These are phyloP conservation scores for Agrotis puta DNA, from an alignment of 2,888 invertebrate species.

Conservation along the genomic window DNA sequence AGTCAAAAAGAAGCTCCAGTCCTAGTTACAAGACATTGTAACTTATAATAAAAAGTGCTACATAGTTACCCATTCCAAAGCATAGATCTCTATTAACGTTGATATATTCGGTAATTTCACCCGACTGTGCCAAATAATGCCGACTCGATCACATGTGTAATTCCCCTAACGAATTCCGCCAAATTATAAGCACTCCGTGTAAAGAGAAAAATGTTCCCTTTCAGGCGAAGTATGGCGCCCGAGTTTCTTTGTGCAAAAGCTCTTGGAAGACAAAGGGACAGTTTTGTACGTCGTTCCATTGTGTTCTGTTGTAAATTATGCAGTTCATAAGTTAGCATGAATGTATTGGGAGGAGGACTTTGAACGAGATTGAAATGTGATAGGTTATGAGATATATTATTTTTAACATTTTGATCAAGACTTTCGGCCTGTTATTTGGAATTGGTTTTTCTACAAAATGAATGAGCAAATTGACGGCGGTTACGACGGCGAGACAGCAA, in stretches of 20 bases:
- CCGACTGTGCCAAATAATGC: neutral
- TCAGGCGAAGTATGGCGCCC: constrained; percentile 57
- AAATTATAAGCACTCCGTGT: constrained; percentile 66
- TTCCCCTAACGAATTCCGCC: constrained; percentile 45
- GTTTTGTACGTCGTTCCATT: constrained; percentile 62
- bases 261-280: constrained; percentile 69
- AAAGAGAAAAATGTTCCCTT: constrained; percentile 64
- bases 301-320: constrained; percentile 67
- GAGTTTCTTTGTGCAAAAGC: constrained; percentile 67
- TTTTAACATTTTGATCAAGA: neutral
- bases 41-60: neutral
- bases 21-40: too few relatives aligned
- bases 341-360: constrained; percentile 39
- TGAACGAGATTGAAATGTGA: neutral
- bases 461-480: too few relatives aligned
- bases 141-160: neutral
- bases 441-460: neutral
- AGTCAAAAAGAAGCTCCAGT: too few relatives aligned
- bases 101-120: neutral
- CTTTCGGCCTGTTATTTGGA: neutral
- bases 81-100: neutral
- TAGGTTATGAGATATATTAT: neutral
- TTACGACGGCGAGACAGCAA: too few relatives aligned
- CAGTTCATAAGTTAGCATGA: constrained; percentile 65
- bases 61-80: neutral